Conservation (phyloP, 1,140 invertebrate species). For the Drosophila tropicalis region DNA sequence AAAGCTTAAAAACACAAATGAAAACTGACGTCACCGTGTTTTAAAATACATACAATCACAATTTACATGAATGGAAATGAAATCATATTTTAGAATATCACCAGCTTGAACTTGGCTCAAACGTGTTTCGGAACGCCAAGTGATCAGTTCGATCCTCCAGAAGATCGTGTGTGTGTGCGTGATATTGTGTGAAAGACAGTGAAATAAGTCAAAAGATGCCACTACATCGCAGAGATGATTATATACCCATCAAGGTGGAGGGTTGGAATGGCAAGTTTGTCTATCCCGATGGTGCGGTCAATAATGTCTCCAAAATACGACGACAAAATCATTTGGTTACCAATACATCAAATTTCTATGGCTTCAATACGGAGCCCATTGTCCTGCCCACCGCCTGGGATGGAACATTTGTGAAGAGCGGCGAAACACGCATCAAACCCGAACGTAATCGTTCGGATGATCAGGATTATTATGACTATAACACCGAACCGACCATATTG, state of each 20-base stretch:
- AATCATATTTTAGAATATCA: slow-evolving; percentile 79
- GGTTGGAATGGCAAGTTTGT: slow-evolving; percentile 82
- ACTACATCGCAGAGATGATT: slow-evolving; percentile 72
- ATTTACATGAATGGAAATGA: slow-evolving; percentile 70
- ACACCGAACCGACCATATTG: slow-evolving; percentile 66
- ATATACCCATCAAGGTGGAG: slow-evolving; percentile 82
- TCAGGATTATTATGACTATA: slow-evolving; percentile 70
- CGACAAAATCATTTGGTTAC: slow-evolving; percentile 78
- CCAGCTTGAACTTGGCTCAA: slow-evolving; percentile 41
- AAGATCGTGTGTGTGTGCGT: slow-evolving; percentile 12
- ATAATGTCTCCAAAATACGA: slow-evolving; percentile 77
- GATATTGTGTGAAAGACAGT: neutral
- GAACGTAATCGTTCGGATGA: slow-evolving; percentile 79
- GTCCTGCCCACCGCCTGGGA: slow-evolving; percentile 78
- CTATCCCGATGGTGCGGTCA: slow-evolving; percentile 68
- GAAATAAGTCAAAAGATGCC: slow-evolving; percentile 49
- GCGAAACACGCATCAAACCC: slow-evolving; percentile 62
- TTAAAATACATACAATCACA: slow-evolving; percentile 44
- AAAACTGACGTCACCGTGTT: slow-evolving; percentile 56
- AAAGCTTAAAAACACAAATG: slow-evolving; percentile 3
- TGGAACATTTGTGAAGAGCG: slow-evolving; percentile 73
- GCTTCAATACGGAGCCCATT: slow-evolving; percentile 70
- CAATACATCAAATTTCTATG: slow-evolving; percentile 80
- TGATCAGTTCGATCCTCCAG: slow-evolving; percentile 28
- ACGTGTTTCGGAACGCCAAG: slow-evolving; percentile 59